phyloP scores from a whole-genome alignment of 2,113 vertebrate genomes.

The Barnardius zonarius region DNA sequence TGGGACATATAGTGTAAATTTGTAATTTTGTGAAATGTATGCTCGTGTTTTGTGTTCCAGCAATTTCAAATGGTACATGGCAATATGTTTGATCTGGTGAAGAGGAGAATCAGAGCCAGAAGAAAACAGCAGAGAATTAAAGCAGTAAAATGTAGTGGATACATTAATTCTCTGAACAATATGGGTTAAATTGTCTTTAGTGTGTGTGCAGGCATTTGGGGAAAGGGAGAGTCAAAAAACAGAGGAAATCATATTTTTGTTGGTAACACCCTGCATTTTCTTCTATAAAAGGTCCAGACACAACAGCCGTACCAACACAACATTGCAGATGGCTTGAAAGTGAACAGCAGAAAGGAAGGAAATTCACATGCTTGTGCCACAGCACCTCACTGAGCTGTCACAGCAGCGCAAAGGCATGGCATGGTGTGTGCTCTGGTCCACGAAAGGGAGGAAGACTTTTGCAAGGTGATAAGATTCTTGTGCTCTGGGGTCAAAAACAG shows the following conservation, averaged over 20 bases:
- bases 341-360: background rate
- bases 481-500: background rate
- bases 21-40: slow-evolving; percentile 34
- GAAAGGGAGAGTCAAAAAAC: background rate
- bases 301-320: background rate
- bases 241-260: background rate
- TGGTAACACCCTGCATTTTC: background rate
- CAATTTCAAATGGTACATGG: background rate
- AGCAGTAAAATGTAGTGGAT: background rate
- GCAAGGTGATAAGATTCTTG: background rate
- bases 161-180: background rate
- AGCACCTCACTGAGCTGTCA: background rate
- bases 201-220: background rate
- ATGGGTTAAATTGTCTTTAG: background rate
- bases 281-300: background rate
- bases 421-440: background rate
- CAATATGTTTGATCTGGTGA: background rate
- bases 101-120: background rate
- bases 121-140: background rate
- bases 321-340: background rate
- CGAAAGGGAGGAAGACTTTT: background rate
- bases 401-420: background rate
- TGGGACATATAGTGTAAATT: slow-evolving; percentile 31
- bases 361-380: background rate
- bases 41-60: background rate